Evolutionary conservation across 2,113 vertebrate species (phyloP), one percentile per base, ranked within the genome.

Genomic region (Tetrax tetrax): DNA sequence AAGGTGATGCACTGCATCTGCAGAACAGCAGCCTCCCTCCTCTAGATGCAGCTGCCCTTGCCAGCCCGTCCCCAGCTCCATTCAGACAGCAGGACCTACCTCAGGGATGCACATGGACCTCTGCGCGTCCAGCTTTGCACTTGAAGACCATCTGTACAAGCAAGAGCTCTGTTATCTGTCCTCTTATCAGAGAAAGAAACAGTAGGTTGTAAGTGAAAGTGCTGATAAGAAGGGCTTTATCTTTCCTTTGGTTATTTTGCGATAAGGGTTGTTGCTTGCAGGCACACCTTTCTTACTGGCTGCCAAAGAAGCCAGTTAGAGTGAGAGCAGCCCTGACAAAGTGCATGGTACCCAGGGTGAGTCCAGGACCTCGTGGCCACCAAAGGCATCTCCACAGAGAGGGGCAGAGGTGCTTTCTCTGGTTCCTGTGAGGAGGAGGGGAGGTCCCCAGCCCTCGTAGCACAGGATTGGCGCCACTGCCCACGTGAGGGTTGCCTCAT

Each of bases 401-500:
- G 8, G 28, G 28, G 24, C 18, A 28, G 41, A 90, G 41, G 7
- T 57, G 12, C 21, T 85, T 61, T 56, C 48, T 82, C 48, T 64
- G 22, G 21, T 60, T 76, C 14, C 37, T 4, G 3, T 3, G 8
- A 35, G 16, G n/a, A n/a, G n/a, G n/a, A n/a, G 2, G 13, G 12
- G 14, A 86, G 21, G 38, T 83, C 48, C 38, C 21, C 21, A 48
- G 48, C 14, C 27, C 29, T 31, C 2, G 0, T 4, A 11, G 31
- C 1, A 0, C 38, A 48, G 45, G 11, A 24, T 35, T 17, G 5
- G 12, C 48, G 35, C 18, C 4, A 2, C 77, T 70, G 29, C 35
- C 35, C 9, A 3, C 4, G 0, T 3, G 8, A 64, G 13, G 1
- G 0, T 16, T 65, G 27, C 12, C 37, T 29, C 0, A 0, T 22